Base-by-base conservation (phyloP, 2,113 vertebrate genomes). In the Muscicapa adusta region DNA sequence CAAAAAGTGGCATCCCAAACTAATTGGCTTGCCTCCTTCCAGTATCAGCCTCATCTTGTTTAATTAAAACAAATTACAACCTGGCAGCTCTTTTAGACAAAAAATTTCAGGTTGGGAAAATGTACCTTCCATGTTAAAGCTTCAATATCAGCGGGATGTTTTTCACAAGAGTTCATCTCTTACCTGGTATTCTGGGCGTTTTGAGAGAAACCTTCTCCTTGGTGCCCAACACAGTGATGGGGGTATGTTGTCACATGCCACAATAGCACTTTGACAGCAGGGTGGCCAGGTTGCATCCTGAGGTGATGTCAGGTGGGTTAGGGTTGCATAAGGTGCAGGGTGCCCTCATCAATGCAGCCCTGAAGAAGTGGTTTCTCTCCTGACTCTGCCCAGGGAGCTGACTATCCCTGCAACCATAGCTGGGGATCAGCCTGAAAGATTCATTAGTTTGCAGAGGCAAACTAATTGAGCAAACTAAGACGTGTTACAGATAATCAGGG, bases 51-150 rank as follows among this genome's bases (percentile, higher is more conserved):
- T 95, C 62, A 80, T 95, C 85, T 89, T 73, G 70, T 80, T 92
- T 94, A 93, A 97, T 97, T 96, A 95, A 68, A 95, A 85, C 92
- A 87, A 89, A 96, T 96, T 93, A 79, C 89, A 91, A 48, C 66
- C 47, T 54, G 33, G 40, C n/a, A 94, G 76, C n/a, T 87, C 31
- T 86, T 94, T 88, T 34, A 51, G 58, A 83, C 36, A 51, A 88
- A 72, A 83, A 70, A 42, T 5, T 61, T 74, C 50, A 53, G 56
- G 23, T 56, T 83, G 65, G 29, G 47, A 91, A 72, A 91, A 66
- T 47, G 38, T n/a, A 84, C 18, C 10, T 87, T 91, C 76, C 25
- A 3, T 19, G 7, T n/a, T 40, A 60, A 31, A 80, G 34, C 45
- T 61, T 50, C 45, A n/a, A 28, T 0, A 0, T 57, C n/a, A 8